phyloP scores from a whole-genome alignment of 2,888 invertebrate species.

The Petrolisthes manimaculis region DNA sequence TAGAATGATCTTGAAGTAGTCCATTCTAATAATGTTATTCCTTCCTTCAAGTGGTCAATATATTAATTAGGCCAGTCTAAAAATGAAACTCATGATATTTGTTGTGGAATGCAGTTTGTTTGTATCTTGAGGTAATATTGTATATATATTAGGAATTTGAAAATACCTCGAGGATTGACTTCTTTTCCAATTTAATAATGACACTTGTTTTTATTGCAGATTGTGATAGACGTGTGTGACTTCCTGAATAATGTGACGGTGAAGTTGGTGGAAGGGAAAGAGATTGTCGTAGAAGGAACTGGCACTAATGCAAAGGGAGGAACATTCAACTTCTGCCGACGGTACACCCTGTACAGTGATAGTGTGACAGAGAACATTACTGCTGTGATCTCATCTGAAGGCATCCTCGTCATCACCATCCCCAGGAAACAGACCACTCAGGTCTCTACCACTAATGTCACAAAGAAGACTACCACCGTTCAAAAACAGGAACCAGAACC shows the following conservation, averaged over 20 bases:
- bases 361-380: constrained; percentile 9
- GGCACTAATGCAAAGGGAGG: constrained; percentile 3
- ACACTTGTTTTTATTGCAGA: neutral
- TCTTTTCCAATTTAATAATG: neutral
- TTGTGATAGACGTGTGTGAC: constrained; percentile 37
- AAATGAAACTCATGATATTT: too few species aligned
- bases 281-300: constrained; percentile 5
- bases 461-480: neutral
- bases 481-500: neutral
- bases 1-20: too few species aligned
- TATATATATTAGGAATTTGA: too few species aligned
- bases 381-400: constrained; percentile 35
- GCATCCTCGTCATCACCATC: constrained; percentile 32
- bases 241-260: constrained; percentile 26
- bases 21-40: too few species aligned
- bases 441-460: neutral
- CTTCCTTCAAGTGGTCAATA: too few species aligned
- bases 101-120: too few species aligned
- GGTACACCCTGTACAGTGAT: constrained; percentile 29
- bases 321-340: constrained; percentile 30
- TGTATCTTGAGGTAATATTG: too few species aligned
- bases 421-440: neutral
- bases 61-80: too few species aligned
- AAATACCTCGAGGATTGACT: too few species aligned
- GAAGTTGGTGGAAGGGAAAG: constrained; percentile 9